Evolutionary conservation across 2,888 invertebrate genomes (phyloP), one percentile per base, ranked within the genome.

Genomic region (Lasioglossum vierecki): DNA sequence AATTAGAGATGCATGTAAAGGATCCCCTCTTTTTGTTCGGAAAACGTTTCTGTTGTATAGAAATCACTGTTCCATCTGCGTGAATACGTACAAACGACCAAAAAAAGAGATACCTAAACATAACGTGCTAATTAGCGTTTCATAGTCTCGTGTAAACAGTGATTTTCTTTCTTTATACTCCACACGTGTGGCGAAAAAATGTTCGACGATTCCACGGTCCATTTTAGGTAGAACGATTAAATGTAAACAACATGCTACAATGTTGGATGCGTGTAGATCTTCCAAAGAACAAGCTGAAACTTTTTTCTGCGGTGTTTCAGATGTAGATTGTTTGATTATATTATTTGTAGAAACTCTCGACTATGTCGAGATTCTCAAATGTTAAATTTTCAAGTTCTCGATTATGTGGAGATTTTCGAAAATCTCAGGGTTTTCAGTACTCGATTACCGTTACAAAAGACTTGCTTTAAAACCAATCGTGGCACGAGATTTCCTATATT

Each of bases 1-100:
- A 68, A 68, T 68, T 35, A 39, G 68, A 35, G 22, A 22, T 22
- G 68, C 68, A 9, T 39, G 39, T 68, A 68, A 68, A 68, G 68
- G 39, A 22, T 68, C 68, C 39, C 30, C 35, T 39, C 39, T 68
- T 39, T 39, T 22, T 39, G 22, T 68, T 22, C 9, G 30, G 9
- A 39, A 22, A 68, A 68, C 68, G 68, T 39, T 68, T 68, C 68
- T 68, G 39, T 68, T 39, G 8, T 39, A 68, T 9, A 39, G 68
- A 35, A 68, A 68, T 68, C 68, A 68, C 68, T 39, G 68, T 68
- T 68, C 68, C 68, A 22, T 68, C 22, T 1, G 22, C 35, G 68
- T 1, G 68, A 9, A 68, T 22, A 35, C 18, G 18, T 22, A 39
- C 68, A 22, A 68, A 68, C 68, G 39, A 39, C 35, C 15, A 68